Conservation (phyloP, 2,797 vertebrate species). For the Cygnus olor region DNA sequence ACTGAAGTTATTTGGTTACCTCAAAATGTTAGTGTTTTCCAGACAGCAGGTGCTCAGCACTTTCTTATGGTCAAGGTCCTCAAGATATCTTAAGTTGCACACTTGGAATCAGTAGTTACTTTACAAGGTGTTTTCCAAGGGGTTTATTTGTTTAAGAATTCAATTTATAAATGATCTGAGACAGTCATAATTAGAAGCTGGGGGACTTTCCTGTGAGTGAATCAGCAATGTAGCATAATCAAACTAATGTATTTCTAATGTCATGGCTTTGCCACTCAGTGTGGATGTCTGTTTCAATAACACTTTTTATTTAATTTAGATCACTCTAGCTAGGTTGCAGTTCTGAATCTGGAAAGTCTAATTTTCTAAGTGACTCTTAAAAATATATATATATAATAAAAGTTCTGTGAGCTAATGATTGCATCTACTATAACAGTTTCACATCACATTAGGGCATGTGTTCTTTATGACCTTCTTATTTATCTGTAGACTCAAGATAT, state of each 20-base stretch:
- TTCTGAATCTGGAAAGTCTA: not conserved
- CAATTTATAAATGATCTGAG: not conserved
- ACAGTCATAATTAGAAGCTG: not conserved
- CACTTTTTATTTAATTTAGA: not conserved
- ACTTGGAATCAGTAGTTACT: not conserved
- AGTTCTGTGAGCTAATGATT: not conserved
- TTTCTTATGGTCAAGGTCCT: not conserved
- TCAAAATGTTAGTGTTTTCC: not conserved
- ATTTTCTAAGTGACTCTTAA: slow-evolving; percentile 11
- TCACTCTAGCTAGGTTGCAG: not conserved
- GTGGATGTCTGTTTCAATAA: not conserved
- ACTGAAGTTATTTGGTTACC: not conserved
- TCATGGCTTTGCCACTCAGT: not conserved
- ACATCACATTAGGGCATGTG: not conserved
- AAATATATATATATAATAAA: not conserved
- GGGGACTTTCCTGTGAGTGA: not conserved
- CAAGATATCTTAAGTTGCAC: not conserved
- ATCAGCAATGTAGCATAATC: not conserved
- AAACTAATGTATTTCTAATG: not conserved
- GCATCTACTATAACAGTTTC: not conserved
- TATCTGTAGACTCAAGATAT: not conserved
- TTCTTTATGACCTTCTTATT: not conserved
- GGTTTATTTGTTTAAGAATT: not conserved
- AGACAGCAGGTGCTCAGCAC: not conserved
- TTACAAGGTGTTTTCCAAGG: not conserved